Conservation (phyloP, 2,113 vertebrate genomes). For the Rhizomys pruinosus region DNA sequence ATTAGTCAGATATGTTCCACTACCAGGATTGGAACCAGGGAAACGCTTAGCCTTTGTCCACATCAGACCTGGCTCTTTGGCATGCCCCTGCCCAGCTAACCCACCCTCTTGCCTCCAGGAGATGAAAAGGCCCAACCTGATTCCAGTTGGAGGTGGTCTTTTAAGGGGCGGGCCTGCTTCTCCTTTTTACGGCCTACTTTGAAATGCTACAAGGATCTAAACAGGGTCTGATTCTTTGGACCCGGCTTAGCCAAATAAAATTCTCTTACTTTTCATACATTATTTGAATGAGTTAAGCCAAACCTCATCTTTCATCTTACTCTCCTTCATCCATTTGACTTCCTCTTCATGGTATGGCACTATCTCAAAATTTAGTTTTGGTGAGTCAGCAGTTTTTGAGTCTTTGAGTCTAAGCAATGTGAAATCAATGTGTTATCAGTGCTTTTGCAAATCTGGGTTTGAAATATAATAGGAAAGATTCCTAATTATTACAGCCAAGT, state of each 20-base stretch:
- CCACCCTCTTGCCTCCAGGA: background rate
- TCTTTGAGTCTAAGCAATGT: background rate
- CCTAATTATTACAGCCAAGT: background rate
- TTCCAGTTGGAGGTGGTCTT: background rate
- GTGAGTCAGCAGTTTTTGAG: background rate
- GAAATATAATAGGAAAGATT: background rate
- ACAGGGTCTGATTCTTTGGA: background rate
- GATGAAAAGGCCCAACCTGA: background rate
- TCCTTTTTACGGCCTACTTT: background rate
- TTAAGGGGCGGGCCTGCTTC: background rate
- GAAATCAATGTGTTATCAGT: background rate
- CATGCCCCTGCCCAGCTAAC: background rate
- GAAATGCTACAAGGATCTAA: background rate
- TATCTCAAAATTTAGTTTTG: constrained; percentile 18
- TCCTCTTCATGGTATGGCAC: background rate
- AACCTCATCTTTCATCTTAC: background rate
- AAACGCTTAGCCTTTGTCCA: background rate
- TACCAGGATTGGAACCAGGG: background rate
- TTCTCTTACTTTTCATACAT: background rate
- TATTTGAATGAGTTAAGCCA: background rate
- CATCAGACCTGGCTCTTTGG: background rate
- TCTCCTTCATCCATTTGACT: background rate
- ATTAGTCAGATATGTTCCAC: constrained; percentile 40
- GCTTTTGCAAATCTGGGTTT: background rate
- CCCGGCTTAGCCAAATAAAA: background rate